Conservation (phyloP, 2,113 vertebrate species). For the Channa argus region DNA sequence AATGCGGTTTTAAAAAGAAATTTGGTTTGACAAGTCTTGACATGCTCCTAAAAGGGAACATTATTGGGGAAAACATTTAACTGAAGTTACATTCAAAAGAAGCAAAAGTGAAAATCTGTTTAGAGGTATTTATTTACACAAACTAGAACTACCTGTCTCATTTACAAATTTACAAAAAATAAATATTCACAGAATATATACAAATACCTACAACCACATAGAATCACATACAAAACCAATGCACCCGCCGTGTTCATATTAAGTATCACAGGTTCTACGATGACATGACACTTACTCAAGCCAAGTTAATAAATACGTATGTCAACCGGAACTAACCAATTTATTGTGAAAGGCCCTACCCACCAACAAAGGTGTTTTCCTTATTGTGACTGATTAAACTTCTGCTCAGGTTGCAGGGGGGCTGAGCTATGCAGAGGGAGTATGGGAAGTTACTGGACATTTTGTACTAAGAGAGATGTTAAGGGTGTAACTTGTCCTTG, state of each 20-base stretch:
- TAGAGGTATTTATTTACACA: slow-evolving; percentile 53
- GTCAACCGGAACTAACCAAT: slow-evolving; percentile 3
- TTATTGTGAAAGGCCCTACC: too few relatives aligned
- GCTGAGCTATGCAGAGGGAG: neutral
- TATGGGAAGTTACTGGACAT: neutral
- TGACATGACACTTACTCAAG: slow-evolving; percentile 1
- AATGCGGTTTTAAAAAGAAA: too few relatives aligned
- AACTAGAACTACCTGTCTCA: slow-evolving; percentile 49
- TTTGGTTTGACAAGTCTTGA: too few relatives aligned
- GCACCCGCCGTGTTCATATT: neutral
- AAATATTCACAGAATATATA: slow-evolving; percentile 49
- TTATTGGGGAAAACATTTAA: too few relatives aligned
- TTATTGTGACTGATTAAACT: neutral
- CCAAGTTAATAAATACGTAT: neutral
- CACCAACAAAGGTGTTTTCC: neutral
- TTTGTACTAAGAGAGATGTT: neutral
- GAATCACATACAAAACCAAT: slow-evolving; percentile 17
- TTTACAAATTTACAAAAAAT: slow-evolving; percentile 75
- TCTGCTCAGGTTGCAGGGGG: neutral
- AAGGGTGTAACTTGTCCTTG: neutral
- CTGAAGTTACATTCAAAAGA: neutral
- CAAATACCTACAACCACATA: slow-evolving; percentile 44
- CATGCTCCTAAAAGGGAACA: too few relatives aligned
- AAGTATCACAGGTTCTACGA: slow-evolving; percentile 1
- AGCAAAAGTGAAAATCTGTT: neutral